These are phyloP conservation scores for Diplodus puntazzo DNA, from an alignment of 2,797 vertebrate species.

Conservation along the genomic window DNA sequence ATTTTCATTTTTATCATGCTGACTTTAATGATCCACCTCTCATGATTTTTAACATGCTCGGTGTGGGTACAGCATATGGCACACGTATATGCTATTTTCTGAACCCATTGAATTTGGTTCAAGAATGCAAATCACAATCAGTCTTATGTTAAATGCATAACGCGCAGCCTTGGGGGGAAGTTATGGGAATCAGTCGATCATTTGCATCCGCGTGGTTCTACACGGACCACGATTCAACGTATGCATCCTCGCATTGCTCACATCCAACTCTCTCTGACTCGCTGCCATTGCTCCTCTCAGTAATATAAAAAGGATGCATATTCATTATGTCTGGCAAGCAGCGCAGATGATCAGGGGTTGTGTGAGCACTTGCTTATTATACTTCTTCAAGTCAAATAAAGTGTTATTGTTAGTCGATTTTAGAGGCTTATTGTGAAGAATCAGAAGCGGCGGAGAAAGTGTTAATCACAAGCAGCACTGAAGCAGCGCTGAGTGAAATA, in stretches of 20 bases:
- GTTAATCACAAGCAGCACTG: background rate
- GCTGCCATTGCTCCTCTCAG: background rate
- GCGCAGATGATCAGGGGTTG: background rate
- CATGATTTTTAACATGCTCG: background rate
- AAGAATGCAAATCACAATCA: conserved; percentile 1
- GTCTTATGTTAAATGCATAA: conserved; percentile 1
- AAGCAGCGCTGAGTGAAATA: conserved; percentile 24
- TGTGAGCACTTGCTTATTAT: background rate
- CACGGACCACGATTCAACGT: conserved; percentile 1
- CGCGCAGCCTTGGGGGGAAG: background rate
- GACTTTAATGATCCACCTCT: background rate
- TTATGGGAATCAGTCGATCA: background rate
- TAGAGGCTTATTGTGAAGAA: conserved; percentile 4
- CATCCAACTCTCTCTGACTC: background rate
- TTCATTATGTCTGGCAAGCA: conserved; percentile 9
- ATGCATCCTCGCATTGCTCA: background rate
- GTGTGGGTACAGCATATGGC: no score
- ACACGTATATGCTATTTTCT: background rate
- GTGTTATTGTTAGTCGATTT: background rate
- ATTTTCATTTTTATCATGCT: background rate
- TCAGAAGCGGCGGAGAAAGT: background rate
- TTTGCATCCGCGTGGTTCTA: background rate
- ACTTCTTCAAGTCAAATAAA: background rate
- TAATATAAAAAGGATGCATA: conserved; percentile 2
- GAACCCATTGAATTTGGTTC: background rate